A percentile compares a stretch with the other conserved stretches of the same genome.
These are phyloP conservation scores for Periophthalmus modestus DNA, from an alignment of 2,113 vertebrate species.

Conservation along the genomic window DNA sequence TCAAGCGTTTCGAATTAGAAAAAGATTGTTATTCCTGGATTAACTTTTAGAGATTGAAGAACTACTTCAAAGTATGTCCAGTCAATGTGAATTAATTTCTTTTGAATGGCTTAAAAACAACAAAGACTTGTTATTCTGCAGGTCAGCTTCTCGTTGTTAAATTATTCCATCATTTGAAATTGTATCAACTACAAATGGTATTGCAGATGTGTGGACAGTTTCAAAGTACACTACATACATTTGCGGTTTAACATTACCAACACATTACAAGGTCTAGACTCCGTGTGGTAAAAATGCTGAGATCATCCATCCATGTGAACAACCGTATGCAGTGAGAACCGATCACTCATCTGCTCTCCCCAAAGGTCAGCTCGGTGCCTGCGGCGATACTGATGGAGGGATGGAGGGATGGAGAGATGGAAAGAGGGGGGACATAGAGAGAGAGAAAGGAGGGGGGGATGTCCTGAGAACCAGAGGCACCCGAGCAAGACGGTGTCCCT, in stretches of 20 bases:
- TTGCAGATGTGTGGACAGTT: not conserved
- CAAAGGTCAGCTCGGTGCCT: constrained; percentile 28
- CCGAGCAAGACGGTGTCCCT: constrained; percentile 28
- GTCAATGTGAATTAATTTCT: not conserved
- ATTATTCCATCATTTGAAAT: not conserved
- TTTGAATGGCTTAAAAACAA: not conserved
- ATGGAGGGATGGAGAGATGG: not conserved
- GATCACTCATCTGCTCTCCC: constrained; percentile 24
- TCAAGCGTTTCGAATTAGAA: no score
- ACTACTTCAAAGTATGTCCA: no score
- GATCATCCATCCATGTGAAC: constrained; percentile 24
- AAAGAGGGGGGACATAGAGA: no score
- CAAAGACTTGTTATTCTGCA: not conserved
- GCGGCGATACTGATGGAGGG: constrained; percentile 26
- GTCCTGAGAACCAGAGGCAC: constrained; percentile 33
- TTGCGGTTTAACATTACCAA: not conserved
- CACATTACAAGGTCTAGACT: not conserved
- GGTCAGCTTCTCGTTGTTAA: not conserved
- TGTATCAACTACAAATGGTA: not conserved
- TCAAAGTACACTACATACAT: not conserved
- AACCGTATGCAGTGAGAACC: constrained; percentile 22
- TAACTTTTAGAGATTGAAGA: no score
- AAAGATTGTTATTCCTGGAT: no score
- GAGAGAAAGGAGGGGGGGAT: not conserved
- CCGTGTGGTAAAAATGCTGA: not conserved